Evolutionary conservation across 37 sponge, comb jelly and placozoan species (phyloP).

Genomic region (Beroe ovata): DNA sequence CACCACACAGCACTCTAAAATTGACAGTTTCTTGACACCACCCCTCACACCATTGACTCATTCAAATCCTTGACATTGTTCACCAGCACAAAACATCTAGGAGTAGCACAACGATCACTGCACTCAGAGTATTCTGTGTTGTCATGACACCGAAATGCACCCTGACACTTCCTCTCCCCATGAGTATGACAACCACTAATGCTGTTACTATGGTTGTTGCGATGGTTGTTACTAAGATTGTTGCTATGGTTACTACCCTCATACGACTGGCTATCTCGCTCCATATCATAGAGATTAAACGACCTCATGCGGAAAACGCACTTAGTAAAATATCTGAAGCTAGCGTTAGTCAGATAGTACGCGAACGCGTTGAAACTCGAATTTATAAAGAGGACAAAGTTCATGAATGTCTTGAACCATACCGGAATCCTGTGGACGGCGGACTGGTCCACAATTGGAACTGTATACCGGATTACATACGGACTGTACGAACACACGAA

Average conservation of each 20-base stretch:
- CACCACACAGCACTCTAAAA: too few relatives aligned
- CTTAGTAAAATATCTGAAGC: not conserved
- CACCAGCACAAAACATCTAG: too few relatives aligned
- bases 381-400: not conserved
- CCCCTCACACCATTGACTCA: too few relatives aligned
- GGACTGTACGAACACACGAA: not conserved
- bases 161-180: too few relatives aligned
- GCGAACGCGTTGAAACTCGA: slow-evolving; percentile 29
- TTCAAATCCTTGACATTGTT: too few relatives aligned
- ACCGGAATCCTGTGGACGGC: not conserved
- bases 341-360: slow-evolving; percentile 14
- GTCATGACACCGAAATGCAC: too few relatives aligned
- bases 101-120: too few relatives aligned
- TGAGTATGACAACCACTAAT: too few relatives aligned
- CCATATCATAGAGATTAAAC: not conserved
- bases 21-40: too few relatives aligned
- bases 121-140: too few relatives aligned
- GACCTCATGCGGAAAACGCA: not conserved
- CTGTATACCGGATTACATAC: not conserved
- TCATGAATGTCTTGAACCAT: slow-evolving; percentile 13
- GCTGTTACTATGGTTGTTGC: too few relatives aligned
- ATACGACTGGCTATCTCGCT: not conserved
- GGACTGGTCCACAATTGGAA: not conserved
- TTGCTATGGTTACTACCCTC: not conserved
- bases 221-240: not conserved